Evolutionary conservation across 2,888 invertebrate species (phyloP), one percentile per base, ranked within the genome.

Genomic region (Megamerina dolium): DNA sequence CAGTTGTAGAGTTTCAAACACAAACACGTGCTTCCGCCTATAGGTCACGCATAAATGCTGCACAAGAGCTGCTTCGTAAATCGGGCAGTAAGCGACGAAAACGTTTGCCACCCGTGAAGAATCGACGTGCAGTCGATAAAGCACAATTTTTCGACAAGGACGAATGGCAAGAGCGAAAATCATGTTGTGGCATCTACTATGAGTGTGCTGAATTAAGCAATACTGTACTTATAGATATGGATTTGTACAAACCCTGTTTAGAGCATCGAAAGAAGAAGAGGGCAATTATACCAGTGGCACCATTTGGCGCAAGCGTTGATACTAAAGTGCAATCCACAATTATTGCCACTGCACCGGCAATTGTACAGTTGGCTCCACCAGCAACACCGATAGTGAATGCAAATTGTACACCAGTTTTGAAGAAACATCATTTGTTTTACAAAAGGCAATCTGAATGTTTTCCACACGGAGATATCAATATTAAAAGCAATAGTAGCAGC

Each of bases 361-460:
- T 52, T 10, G 52, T 50, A 17, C 49, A 52, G 36, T 36, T 50
- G 32, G 45, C 46, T 30, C 41, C 51, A 10, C 36, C 48, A 36
- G 14, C 36, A 14, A 19, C 47, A 20, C 20, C 20, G 41, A 45
- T 34, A 10, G 16, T 8, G 8, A 50, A 34, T 30, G 8, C 46
- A 26, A 47, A 42, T 31, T 51, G 57, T 13, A 60, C 63, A 35
- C 63, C 62, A 40, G 66, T 62, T 14, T 55, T 72, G 5, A 72
- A 72, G 53, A 72, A 72, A 50, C 71, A 72, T 58, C 72, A 69
- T 53, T 58, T 72, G 45, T 72, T 62, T 51, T 70, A 58, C 41
- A 71, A 68, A 54, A 60, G 71, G 43, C 70, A 71, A 55, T 65
- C 64, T 34, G 68, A 68, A 43, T 63, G 59, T 48, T 66, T 69